These are phyloP conservation scores for Passer montanus DNA, from an alignment of 2,113 vertebrate species.

Conservation along the genomic window DNA sequence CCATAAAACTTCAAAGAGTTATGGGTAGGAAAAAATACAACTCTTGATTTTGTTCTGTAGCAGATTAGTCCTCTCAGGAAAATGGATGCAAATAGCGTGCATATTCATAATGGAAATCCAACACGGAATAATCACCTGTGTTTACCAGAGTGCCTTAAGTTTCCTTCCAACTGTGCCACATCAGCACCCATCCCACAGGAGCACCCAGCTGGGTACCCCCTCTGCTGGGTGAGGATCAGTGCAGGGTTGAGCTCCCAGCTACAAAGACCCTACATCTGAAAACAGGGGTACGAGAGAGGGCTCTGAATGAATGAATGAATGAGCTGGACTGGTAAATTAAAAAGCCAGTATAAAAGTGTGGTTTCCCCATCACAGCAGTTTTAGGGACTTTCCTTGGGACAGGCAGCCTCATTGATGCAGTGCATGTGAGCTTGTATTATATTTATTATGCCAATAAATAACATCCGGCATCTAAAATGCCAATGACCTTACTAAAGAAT, in stretches of 20 bases:
- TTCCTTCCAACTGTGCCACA: background rate
- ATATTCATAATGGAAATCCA: background rate
- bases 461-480: background rate
- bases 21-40: background rate
- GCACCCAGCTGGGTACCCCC: background rate
- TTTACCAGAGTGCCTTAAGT: background rate
- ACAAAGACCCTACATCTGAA: background rate
- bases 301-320: background rate
- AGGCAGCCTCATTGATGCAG: background rate
- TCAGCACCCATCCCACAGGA: background rate
- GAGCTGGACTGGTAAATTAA: background rate
- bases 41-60: background rate
- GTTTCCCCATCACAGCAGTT: background rate
- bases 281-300: background rate
- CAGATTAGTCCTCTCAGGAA: background rate
- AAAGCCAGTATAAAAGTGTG: background rate
- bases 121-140: background rate
- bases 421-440: background rate
- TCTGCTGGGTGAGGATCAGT: fast-evolving
- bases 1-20: background rate
- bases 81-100: background rate
- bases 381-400: background rate
- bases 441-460: background rate
- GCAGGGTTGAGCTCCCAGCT: background rate
- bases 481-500: background rate